Conservation (phyloP, 2,888 invertebrate genomes). For the Amiota mariae region DNA sequence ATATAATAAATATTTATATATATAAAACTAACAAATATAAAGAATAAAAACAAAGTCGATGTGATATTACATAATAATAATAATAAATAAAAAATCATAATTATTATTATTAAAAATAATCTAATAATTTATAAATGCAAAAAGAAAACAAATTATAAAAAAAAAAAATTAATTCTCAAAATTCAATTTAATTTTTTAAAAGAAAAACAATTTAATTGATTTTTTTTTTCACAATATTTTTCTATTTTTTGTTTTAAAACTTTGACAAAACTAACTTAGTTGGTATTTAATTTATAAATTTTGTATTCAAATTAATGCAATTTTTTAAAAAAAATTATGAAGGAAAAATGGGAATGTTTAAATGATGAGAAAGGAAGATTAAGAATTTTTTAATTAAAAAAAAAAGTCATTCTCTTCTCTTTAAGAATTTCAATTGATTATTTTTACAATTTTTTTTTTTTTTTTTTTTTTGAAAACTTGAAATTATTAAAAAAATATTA, state of each 20-base stretch:
- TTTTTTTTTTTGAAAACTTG: too few relatives aligned
- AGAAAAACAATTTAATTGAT: neutral
- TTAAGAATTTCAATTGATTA: too few relatives aligned
- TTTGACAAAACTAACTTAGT: constrained; percentile 46
- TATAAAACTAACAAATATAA: constrained; percentile 38
- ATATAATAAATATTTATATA: constrained; percentile 37
- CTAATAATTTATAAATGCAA: constrained; percentile 34
- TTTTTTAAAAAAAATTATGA: constrained; percentile 27
- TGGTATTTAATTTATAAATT: constrained; percentile 23
- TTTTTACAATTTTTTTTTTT: too few relatives aligned
- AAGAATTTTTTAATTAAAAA: too few relatives aligned
- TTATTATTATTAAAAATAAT: constrained; percentile 26
- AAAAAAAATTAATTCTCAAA: neutral
- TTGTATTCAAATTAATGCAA: too few relatives aligned
- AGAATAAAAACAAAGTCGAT: constrained; percentile 71
- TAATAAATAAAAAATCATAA: constrained; percentile 36
- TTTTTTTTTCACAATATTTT: constrained; percentile 22
- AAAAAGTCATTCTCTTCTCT: too few relatives aligned
- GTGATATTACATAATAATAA: constrained; percentile 71
- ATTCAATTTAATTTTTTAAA: neutral
- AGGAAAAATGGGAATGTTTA: neutral
- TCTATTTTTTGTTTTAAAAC: constrained; percentile 33
- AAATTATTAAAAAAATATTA: too few relatives aligned
- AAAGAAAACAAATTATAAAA: constrained; percentile 12
- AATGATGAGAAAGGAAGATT: too few relatives aligned